phyloP scores from a whole-genome alignment of 2,888 invertebrate genomes.

The Iselma pallidipennis region DNA sequence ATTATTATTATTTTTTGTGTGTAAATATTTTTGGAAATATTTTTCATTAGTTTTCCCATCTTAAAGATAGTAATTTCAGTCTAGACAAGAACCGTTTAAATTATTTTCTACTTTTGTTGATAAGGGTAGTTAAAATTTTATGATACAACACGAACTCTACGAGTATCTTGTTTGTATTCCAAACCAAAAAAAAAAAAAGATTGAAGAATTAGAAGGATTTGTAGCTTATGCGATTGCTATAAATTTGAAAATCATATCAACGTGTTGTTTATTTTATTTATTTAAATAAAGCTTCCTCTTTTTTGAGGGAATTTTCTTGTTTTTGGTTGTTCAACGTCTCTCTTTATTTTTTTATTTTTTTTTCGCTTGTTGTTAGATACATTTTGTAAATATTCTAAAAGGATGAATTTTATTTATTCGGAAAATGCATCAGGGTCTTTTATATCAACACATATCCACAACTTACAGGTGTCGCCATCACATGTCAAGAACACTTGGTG shows the following conservation, averaged over 20 bases:
- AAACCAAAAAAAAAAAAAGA: too few relatives aligned
- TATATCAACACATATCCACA: slow-evolving; percentile 23
- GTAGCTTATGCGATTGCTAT: neutral
- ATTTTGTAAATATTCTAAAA: neutral
- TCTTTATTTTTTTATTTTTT: neutral
- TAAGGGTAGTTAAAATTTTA: neutral
- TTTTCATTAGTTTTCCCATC: too few relatives aligned
- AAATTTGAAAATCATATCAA: neutral
- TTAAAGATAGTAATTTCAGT: too few relatives aligned
- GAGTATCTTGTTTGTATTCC: neutral
- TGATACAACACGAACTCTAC: neutral
- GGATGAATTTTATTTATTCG: slow-evolving; percentile 16
- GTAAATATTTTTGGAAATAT: too few relatives aligned
- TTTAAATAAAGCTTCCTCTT: too few relatives aligned
- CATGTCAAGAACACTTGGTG: slow-evolving; percentile 20
- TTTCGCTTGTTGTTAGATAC: neutral
- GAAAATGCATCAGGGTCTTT: slow-evolving; percentile 15
- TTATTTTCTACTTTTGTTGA: too few relatives aligned
- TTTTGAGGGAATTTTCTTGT: too few relatives aligned
- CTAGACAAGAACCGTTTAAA: too few relatives aligned
- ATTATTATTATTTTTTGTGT: too few relatives aligned
- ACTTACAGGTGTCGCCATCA: slow-evolving; percentile 23
- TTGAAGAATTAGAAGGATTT: neutral
- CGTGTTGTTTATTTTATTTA: neutral
- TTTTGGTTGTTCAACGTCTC: too few relatives aligned